phyloP scores from a whole-genome alignment of 2,113 vertebrate genomes.

The Buteo buteo region DNA sequence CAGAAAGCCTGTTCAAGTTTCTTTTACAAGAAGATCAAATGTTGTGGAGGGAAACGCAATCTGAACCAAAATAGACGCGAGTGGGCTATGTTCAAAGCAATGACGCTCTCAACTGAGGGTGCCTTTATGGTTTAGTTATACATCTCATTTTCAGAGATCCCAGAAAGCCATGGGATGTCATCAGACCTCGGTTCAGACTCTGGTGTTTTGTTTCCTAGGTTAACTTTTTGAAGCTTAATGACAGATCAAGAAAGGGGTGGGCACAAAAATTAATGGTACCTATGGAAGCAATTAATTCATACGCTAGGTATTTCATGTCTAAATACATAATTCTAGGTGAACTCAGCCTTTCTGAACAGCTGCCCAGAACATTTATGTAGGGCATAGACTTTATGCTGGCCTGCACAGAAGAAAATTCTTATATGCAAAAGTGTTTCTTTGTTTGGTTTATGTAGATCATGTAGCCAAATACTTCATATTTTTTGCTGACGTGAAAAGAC shows the following conservation, averaged over 20 bases:
- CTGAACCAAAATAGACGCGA: background rate
- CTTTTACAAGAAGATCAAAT: background rate
- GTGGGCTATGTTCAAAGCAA: background rate
- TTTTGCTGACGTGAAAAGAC: slow-evolving; percentile 3
- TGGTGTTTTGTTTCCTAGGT: background rate
- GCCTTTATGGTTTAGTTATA: background rate
- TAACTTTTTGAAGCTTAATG: background rate
- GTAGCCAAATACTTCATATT: background rate
- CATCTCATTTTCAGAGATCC: background rate
- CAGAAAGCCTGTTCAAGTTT: background rate
- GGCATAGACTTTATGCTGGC: background rate
- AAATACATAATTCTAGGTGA: background rate
- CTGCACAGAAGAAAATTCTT: background rate
- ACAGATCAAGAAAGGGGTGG: background rate
- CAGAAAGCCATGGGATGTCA: background rate
- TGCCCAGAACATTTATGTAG: background rate
- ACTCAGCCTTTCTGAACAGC: background rate
- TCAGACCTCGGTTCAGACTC: background rate
- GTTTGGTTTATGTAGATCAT: slow-evolving; percentile 8
- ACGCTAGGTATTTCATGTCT: background rate
- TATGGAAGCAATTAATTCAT: background rate
- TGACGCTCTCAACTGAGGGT: accelerated
- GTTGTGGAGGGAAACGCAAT: background rate
- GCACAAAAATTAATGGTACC: background rate
- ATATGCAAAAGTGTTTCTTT: background rate